A percentile compares a stretch with the other conserved stretches of the same genome.
Evolutionary conservation across 2,113 vertebrate genomes (phyloP).

Genomic region (Nansenia antarctica): DNA sequence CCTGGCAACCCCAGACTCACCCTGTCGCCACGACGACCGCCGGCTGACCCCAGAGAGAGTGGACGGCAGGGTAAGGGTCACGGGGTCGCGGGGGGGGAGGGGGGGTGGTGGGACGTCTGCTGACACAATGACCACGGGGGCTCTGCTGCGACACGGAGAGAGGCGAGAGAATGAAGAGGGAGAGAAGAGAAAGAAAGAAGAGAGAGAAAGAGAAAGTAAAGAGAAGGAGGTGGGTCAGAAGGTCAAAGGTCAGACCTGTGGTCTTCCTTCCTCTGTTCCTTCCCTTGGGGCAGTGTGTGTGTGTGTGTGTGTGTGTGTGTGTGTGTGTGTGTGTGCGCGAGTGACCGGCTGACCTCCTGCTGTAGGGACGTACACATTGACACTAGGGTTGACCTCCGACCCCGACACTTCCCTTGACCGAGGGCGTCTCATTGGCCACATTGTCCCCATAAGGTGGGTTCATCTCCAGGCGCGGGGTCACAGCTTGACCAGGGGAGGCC

Average conservation of each 20-base stretch:
- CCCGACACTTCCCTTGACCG: background rate
- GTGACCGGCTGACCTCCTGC: background rate
- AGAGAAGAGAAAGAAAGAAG: background rate
- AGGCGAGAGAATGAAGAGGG: background rate
- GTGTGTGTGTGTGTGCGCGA: background rate
- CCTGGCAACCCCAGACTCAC: constrained; percentile 61
- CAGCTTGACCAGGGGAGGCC: background rate
- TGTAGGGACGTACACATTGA: background rate
- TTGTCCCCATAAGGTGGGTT: background rate
- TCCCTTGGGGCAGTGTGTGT: no score
- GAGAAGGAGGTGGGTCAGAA: background rate
- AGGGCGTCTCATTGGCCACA: background rate
- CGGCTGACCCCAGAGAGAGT: background rate
- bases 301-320: background rate
- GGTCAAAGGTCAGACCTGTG: background rate
- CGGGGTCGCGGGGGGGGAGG: no score
- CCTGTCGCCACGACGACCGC: background rate
- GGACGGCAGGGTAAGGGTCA: background rate
- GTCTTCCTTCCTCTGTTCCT: background rate
- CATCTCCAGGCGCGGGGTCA: background rate
- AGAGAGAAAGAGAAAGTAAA: background rate
- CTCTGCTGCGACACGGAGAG: background rate
- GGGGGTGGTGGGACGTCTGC: no score
- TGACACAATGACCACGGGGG: background rate
- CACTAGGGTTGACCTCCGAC: background rate